A percentile compares a stretch with the other conserved stretches of the same genome.
These are phyloP conservation scores for Borostomias antarcticus DNA, from an alignment of 2,797 vertebrate genomes.

Conservation along the genomic window DNA sequence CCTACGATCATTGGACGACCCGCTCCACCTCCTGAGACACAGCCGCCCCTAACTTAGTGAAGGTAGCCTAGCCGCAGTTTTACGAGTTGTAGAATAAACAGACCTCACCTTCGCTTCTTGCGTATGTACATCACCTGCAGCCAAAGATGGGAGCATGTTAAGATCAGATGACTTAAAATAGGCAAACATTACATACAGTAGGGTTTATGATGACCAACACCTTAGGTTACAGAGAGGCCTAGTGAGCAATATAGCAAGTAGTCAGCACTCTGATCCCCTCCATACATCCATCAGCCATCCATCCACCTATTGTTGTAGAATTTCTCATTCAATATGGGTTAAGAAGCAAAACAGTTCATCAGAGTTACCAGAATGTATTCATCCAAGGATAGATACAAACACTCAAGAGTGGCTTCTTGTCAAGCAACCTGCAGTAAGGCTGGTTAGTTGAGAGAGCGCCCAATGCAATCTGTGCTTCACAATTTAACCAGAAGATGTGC, in stretches of 20 bases:
- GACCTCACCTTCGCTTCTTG: constrained; percentile 72
- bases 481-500: too few species aligned
- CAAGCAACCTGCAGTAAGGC: too few species aligned
- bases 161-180: neutral
- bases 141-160: constrained; percentile 21
- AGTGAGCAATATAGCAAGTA: neutral
- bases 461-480: too few species aligned
- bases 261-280: neutral
- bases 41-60: too few species aligned
- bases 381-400: too few species aligned
- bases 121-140: constrained; percentile 80
- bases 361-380: too few species aligned
- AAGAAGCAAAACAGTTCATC: too few species aligned
- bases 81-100: neutral
- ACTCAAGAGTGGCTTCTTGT: too few species aligned
- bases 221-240: neutral
- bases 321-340: too few species aligned
- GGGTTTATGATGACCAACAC: neutral
- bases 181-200: neutral
- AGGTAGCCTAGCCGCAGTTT: neutral
- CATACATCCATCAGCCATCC: neutral
- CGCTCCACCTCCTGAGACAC: too few species aligned
- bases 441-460: too few species aligned
- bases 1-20: too few species aligned
- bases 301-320: neutral